Evolutionary conservation across 2,797 vertebrate genomes (phyloP).

Genomic region (Enteromius unitaeniatus): DNA sequence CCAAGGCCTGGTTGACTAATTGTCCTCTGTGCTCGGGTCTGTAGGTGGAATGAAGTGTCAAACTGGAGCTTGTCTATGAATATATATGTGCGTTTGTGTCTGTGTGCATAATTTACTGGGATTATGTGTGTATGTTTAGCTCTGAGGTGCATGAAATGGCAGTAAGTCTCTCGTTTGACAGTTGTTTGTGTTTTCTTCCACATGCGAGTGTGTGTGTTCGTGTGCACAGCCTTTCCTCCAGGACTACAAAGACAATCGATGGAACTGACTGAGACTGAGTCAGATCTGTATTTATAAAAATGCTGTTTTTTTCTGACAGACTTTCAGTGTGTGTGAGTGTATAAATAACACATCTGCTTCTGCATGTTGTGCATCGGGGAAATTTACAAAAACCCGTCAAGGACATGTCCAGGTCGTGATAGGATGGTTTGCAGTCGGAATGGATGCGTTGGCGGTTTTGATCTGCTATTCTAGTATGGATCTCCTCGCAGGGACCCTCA

Average conservation of each 20-base stretch:
- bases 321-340: slow-evolving; percentile 36
- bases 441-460: background rate
- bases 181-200: slow-evolving; percentile 9
- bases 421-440: background rate
- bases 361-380: background rate
- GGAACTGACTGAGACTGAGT: slow-evolving; percentile 55
- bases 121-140: slow-evolving; percentile 17
- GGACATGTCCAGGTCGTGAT: background rate
- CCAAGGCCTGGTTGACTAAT: slow-evolving; percentile 44
- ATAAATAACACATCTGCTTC: background rate
- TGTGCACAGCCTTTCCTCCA: slow-evolving; percentile 20
- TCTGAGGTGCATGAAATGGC: slow-evolving; percentile 16
- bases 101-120: slow-evolving; percentile 39
- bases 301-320: slow-evolving; percentile 28
- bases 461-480: background rate
- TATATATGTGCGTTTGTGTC: slow-evolving; percentile 35
- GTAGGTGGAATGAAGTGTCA: slow-evolving; percentile 48
- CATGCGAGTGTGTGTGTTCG: slow-evolving; percentile 11
- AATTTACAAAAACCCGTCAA: background rate
- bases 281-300: slow-evolving; percentile 55
- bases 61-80: slow-evolving; percentile 35
- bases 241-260: slow-evolving; percentile 52
- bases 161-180: slow-evolving; percentile 27
- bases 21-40: slow-evolving; percentile 30
- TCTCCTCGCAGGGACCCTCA: background rate